Percentiles rank a stretch among this genome's conserved stretches.
These are phyloP conservation scores for Anas platyrhynchos DNA, from an alignment of 2,113 vertebrate genomes.

Conservation along the genomic window DNA sequence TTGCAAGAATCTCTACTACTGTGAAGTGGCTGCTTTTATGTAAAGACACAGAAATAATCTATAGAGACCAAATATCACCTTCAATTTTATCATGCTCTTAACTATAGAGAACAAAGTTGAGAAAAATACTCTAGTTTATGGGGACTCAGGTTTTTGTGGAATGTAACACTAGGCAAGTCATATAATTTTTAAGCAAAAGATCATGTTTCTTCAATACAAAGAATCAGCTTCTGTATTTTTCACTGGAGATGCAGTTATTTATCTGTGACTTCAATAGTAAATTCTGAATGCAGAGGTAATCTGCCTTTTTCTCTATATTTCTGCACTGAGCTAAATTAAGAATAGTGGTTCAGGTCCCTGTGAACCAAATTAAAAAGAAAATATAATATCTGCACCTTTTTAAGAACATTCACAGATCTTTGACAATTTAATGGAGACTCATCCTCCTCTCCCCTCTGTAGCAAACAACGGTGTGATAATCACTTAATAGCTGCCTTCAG, in stretches of 20 bases:
- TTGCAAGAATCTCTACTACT: background rate
- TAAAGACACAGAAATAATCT: background rate
- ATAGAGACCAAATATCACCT: background rate
- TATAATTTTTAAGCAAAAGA: background rate
- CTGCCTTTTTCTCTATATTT: background rate
- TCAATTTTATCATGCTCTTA: background rate
- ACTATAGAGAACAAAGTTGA: background rate
- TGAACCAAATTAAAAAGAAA: conserved; percentile 10
- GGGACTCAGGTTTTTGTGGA: background rate
- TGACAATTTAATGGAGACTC: background rate
- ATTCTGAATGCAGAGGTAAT: background rate
- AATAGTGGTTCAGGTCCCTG: background rate
- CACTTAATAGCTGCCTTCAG: background rate
- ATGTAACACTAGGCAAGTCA: background rate
- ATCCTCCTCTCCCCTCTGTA: background rate
- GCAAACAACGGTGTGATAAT: background rate
- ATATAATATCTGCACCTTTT: background rate
- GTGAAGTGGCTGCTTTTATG: background rate
- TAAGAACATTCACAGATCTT: background rate
- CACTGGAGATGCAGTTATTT: background rate
- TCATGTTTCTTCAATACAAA: background rate
- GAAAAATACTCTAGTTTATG: background rate
- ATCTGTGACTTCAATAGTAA: background rate
- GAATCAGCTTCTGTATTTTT: background rate
- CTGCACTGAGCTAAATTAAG: background rate